Evolutionary conservation across 2,113 vertebrate species (phyloP), one percentile per base, ranked within the genome.

Genomic region (Laterallus jamaicensis): DNA sequence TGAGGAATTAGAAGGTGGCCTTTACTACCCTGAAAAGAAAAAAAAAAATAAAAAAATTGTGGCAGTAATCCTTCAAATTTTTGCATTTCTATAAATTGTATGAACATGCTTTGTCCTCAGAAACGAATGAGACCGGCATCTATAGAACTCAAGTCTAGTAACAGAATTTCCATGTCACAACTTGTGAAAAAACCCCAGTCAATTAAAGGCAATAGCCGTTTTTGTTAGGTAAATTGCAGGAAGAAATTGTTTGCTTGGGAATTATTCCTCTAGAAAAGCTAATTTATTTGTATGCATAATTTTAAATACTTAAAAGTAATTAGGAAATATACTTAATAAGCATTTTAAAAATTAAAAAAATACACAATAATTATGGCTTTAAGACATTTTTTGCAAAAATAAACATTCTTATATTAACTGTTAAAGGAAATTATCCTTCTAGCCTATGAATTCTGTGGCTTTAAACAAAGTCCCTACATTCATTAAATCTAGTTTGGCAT

Each of bases 301-400:
- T 91, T 92, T 54, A 95, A 94, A 71, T 71, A 80, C 50, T 82
- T 96, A 28, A 63, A 92, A 86, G 59, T 74, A 95, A 95, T 95
- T 92, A 97, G 44, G 37, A 93, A 88, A 94, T 47, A 73, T 3
- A 96, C 68, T 42, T 88, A 37, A 70, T 81, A 81, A 44, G 79
- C 71, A 83, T 63, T 83, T 93, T 74, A 78, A 76, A 73, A 94
- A 76, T 84, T 60, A 17, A 49, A 82, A 59, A 74, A 79, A 18
- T 0, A 5, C 20, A 82, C 24, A 75, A 35, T 64, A 50, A 91
- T 76, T 93, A 79, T 20, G 62, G 49, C 28, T 93, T 79, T 50
- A 54, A 73, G 80, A 24, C 15, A 22, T 31, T 92, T 95, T 60
- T 92, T 47, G 50, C n/a, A 81, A 56, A 74, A 42, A 39, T 37